Evolutionary conservation across 2,113 vertebrate genomes (phyloP).

Genomic region (Leiothrix lutea): DNA sequence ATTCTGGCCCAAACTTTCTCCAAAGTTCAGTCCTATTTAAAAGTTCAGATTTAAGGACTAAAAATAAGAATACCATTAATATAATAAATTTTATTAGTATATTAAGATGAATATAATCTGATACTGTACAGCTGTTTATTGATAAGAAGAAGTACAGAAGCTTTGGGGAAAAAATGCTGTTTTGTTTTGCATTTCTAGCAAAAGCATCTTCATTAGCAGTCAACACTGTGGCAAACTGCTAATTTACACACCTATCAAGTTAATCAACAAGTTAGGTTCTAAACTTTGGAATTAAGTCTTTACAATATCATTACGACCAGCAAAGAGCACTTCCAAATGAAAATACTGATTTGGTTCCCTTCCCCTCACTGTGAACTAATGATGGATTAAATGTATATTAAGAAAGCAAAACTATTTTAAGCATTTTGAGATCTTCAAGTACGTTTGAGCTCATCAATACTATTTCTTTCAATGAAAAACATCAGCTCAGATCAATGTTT

Average conservation of each 20-base stretch:
- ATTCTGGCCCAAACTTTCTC: neutral
- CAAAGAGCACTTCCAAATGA: neutral
- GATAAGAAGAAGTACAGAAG: neutral
- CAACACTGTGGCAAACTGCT: neutral
- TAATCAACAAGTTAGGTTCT: neutral
- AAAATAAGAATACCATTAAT: neutral
- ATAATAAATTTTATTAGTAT: neutral
- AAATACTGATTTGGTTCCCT: neutral
- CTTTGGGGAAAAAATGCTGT: fast-evolving
- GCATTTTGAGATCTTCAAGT: neutral
- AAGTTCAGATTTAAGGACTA: neutral
- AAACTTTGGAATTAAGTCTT: neutral
- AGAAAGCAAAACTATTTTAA: neutral
- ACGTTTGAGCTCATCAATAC: neutral
- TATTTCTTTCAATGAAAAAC: neutral
- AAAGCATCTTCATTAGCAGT: neutral
- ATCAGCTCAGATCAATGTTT: neutral
- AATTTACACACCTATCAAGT: neutral
- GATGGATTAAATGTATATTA: neutral
- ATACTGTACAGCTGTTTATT: neutral
- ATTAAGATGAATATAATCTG: neutral
- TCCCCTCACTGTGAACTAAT: neutral
- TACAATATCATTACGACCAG: neutral
- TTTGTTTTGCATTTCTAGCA: neutral
- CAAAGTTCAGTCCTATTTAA: neutral